Base-by-base conservation (phyloP, 2,888 invertebrate species). In the Brenthis daphne region DNA sequence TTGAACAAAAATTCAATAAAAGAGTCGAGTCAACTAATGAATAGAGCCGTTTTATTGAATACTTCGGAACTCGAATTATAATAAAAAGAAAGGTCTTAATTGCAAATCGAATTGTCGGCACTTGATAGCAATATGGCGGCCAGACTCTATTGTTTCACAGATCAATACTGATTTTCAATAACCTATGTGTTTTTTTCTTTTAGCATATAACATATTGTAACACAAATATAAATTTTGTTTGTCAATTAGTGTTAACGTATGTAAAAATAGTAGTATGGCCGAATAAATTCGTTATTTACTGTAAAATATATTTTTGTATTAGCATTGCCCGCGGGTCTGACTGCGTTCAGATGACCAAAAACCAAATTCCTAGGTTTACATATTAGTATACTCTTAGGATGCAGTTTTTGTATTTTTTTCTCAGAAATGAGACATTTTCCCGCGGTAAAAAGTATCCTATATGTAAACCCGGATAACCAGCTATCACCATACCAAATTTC, bases 91-190 rank as follows among this genome's bases (percentile, higher is more conserved):
- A 68, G 48, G 53, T 53, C 67, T 67, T 72, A 61, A 72, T 72
- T 69, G 69, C 67, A 64, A 72, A 72, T 69, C 53, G 61, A 69
- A 67, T 65, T 57, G 67, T 72, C 61, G 67, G 67, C 64, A 65
- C 64, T 65, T 51, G 58, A 71, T 63, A 64, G 63, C 67, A 63
- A 64, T 67, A 71, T 64, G 67, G 60, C 69, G 57, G 69, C 57
- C 66, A 71, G 71, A 71, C 71, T 60, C 71, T 67, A 72, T 72
- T 72, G 69, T 72, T 65, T 69, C 56, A 48, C 47, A 33, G 63
- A 65, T 71, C 70, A 57, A 71, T 71, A 71, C 63, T 63, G 68
- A 68, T 68, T 68, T 57, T 53, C 53, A 65, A 58, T 66, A 50
- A 60, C 66, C 48, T 48, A 48, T 66, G 54, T 50, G 37, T 55